Evolutionary conservation across 1,140 invertebrate species (phyloP).

Genomic region (Antheraea pernyi): DNA sequence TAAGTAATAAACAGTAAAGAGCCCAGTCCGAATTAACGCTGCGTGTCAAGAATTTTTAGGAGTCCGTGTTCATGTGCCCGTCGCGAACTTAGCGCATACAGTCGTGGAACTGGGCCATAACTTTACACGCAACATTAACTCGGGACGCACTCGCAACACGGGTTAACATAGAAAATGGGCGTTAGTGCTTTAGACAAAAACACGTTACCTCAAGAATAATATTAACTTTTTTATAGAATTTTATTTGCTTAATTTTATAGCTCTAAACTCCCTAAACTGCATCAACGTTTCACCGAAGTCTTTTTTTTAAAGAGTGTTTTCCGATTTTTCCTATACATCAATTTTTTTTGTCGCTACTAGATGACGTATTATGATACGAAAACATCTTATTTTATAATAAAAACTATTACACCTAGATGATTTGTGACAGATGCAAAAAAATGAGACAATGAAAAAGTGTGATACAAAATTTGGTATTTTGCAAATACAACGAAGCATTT

Average conservation of each 20-base stretch:
- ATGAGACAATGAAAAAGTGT: no score
- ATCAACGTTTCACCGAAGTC: no score
- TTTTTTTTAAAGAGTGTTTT: no score
- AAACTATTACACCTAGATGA: no score
- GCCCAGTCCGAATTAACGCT: constrained; percentile 46
- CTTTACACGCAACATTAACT: constrained; percentile 74
- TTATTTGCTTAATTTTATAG: background rate
- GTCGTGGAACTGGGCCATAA: constrained; percentile 64
- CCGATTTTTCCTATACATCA: no score
- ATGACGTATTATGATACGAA: no score
- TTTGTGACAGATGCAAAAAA: no score
- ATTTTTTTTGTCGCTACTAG: no score
- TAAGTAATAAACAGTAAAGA: constrained; percentile 4
- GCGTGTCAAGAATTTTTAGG: constrained; percentile 59
- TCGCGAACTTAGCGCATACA: constrained; percentile 60
- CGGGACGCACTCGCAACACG: constrained; percentile 56
- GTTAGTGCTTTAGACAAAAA: constrained; percentile 12
- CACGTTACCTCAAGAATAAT: background rate
- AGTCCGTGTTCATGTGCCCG: constrained; percentile 39
- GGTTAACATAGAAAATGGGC: constrained; percentile 27
- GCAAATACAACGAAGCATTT: no score
- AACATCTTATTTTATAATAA: no score
- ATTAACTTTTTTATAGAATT: background rate
- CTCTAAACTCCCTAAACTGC: no score
- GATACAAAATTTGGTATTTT: no score